Evolutionary conservation across 2,113 vertebrate species (phyloP).

Genomic region (Rousettus leschenaultii): DNA sequence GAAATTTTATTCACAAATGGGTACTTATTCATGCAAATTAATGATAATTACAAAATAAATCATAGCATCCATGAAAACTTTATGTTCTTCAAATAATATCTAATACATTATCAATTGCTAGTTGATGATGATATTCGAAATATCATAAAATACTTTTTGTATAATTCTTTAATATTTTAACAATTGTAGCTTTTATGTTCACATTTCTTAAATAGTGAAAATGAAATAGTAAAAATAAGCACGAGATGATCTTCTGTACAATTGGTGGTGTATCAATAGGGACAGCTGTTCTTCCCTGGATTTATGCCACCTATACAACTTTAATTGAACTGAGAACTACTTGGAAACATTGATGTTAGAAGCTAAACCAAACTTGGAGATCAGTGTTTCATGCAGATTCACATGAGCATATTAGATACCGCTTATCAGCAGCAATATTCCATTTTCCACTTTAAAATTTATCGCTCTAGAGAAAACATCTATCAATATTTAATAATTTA

Average conservation of each 20-base stretch:
- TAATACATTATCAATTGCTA: background rate
- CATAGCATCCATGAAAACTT: background rate
- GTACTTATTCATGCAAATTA: constrained; percentile 42
- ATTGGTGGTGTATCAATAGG: background rate
- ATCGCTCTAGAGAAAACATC: background rate
- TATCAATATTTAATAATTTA: background rate
- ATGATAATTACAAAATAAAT: constrained; percentile 19
- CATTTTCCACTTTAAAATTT: background rate
- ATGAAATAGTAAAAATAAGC: background rate
- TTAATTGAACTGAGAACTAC: background rate
- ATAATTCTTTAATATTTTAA: background rate
- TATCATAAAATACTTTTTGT: background rate
- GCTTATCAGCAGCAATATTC: background rate
- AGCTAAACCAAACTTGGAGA: background rate
- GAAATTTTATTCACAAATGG: background rate
- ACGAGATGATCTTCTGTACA: background rate
- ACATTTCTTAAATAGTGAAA: background rate
- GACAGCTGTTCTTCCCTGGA: constrained; percentile 19
- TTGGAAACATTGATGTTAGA: background rate
- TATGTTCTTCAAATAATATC: background rate
- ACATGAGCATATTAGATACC: background rate
- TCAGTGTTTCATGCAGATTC: background rate
- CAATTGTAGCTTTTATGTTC: background rate
- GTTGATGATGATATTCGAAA: background rate
- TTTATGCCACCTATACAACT: constrained; percentile 10